Conservation (phyloP, 2,113 vertebrate species). For the Cynoglossus semilaevis region DNA sequence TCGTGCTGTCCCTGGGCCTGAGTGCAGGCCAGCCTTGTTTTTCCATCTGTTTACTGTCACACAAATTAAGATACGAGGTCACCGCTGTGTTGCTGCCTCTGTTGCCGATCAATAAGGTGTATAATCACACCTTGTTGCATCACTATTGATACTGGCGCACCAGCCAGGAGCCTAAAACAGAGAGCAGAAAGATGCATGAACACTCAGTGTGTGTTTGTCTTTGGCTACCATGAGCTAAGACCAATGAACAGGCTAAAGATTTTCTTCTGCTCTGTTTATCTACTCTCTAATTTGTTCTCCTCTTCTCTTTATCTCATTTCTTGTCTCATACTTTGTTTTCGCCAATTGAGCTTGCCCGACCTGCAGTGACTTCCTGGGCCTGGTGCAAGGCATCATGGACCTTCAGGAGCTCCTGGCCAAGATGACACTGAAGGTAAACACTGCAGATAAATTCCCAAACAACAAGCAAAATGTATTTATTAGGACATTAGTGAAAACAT, state of each 20-base stretch:
- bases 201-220: slow-evolving; percentile 25
- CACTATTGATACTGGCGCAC: slow-evolving; percentile 44
- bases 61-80: slow-evolving; percentile 50
- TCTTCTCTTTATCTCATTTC: background rate
- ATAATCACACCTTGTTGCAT: slow-evolving; percentile 54
- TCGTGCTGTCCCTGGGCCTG: slow-evolving; percentile 27
- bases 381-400: slow-evolving; percentile 99
- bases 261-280: background rate
- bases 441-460: background rate
- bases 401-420: slow-evolving; percentile 95
- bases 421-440: slow-evolving; percentile 94
- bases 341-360: slow-evolving; percentile 91
- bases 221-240: background rate
- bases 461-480: too few species aligned
- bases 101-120: slow-evolving; percentile 59
- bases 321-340: slow-evolving; percentile 54
- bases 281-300: slow-evolving; percentile 30
- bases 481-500: too few species aligned
- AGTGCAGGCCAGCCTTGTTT: slow-evolving; percentile 1
- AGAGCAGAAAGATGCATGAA: slow-evolving; percentile 25
- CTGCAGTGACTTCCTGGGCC: slow-evolving; percentile 96
- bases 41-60: slow-evolving; percentile 45
- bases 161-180: slow-evolving; percentile 15
- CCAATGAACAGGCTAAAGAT: slow-evolving; percentile 19
- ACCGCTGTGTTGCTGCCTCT: slow-evolving; percentile 32